Evolutionary conservation across 2,113 vertebrate genomes (phyloP).

Genomic region (Lanius collurio): DNA sequence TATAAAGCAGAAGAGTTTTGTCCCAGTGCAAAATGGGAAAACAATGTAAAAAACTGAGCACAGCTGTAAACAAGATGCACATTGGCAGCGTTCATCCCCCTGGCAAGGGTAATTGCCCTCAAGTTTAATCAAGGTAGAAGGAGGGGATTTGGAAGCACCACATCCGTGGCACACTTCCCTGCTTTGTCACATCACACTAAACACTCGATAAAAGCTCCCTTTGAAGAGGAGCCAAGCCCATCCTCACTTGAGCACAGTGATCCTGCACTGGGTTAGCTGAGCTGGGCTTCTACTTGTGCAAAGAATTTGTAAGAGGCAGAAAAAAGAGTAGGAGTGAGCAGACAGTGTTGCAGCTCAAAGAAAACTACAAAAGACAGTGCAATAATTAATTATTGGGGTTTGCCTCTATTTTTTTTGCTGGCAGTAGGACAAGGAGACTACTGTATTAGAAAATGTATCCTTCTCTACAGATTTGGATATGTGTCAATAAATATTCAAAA

Average conservation of each 20-base stretch:
- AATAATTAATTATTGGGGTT: not conserved
- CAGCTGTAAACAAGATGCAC: slow-evolving; percentile 8
- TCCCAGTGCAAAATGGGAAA: not conserved
- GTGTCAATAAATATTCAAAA: not conserved
- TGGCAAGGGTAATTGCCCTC: not conserved
- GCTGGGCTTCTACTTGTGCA: not conserved
- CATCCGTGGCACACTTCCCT: slow-evolving; percentile 31
- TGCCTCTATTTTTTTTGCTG: not conserved
- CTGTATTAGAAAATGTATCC: not conserved
- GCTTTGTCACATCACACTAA: slow-evolving; percentile 41
- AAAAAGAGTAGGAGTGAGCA: not conserved
- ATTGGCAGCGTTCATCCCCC: not conserved
- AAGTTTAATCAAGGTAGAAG: slow-evolving; percentile 26
- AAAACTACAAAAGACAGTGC: not conserved
- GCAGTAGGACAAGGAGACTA: not conserved
- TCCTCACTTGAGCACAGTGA: not conserved
- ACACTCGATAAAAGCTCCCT: slow-evolving; percentile 38
- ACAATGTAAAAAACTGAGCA: not conserved
- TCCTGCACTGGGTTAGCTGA: not conserved
- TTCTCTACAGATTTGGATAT: not conserved
- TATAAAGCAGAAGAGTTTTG: not conserved
- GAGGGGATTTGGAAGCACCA: not conserved
- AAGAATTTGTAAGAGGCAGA: not conserved
- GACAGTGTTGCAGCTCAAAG: not conserved
- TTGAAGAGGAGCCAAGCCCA: slow-evolving; percentile 54